These are phyloP conservation scores for Stichodactyla mertensii DNA, from an alignment of 64 coral and sea anemone genomes.

Conservation along the genomic window DNA sequence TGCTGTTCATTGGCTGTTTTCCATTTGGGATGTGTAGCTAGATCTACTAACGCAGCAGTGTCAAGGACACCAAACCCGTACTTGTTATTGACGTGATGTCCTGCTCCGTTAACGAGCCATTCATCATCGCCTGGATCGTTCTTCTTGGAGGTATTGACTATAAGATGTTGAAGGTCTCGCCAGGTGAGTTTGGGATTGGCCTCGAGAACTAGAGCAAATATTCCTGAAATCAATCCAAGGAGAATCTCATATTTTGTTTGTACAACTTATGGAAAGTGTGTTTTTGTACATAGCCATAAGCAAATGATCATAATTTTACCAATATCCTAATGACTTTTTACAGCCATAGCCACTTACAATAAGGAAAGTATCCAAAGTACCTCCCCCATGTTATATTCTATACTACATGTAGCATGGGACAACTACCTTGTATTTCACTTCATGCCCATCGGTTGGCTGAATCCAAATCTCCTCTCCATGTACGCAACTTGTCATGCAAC, in stretches of 20 bases:
- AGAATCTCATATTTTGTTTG: neutral
- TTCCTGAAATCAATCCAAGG: conserved; percentile 47
- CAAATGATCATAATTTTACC: neutral
- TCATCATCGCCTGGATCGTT: conserved; percentile 57
- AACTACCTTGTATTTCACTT: too few relatives aligned
- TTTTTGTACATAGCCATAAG: neutral
- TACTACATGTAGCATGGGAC: too few relatives aligned
- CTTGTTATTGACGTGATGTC: conserved; percentile 84
- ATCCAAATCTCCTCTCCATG: too few relatives aligned
- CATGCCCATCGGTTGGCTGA: too few relatives aligned
- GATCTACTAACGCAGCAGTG: conserved; percentile 63
- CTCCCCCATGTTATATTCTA: too few relatives aligned
- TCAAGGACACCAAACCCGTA: conserved; percentile 96
- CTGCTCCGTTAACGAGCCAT: conserved; percentile 81
- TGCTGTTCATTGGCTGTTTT: conserved; percentile 71
- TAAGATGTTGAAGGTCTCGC: conserved; percentile 79
- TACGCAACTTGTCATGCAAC: too few relatives aligned
- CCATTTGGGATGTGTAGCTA: conserved; percentile 53
- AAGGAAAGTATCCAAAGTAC: too few relatives aligned
- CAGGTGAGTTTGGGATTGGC: conserved; percentile 78
- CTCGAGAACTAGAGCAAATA: conserved; percentile 92
- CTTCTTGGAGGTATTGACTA: conserved; percentile 82
- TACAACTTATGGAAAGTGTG: neutral
- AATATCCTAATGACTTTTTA: neutral
- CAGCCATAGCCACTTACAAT: too few relatives aligned